A percentile compares a stretch with the other conserved stretches of the same genome.
Evolutionary conservation across 2,888 invertebrate species (phyloP).

Genomic region (Fragum fragum): DNA sequence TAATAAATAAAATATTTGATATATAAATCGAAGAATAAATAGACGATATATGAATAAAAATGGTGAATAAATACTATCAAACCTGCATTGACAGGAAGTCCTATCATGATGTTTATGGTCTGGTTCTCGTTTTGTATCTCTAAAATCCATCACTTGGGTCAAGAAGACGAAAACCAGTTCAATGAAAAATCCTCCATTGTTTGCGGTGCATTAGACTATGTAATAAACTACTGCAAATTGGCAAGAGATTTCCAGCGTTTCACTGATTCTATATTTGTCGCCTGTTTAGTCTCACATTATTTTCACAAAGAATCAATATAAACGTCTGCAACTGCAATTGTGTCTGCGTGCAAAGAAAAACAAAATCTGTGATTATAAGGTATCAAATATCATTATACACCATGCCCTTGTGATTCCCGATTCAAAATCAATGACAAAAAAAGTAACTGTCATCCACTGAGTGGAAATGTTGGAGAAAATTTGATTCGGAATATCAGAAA

Average conservation of each 20-base stretch:
- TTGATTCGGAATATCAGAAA: neutral
- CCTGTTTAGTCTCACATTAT: neutral
- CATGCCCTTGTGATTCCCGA: neutral
- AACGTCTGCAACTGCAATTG: conserved; percentile 21
- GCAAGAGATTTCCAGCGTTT: neutral
- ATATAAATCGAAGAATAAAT: too few relatives aligned
- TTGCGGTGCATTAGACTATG: neutral
- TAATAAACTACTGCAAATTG: neutral
- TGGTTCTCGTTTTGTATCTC: neutral
- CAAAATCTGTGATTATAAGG: neutral
- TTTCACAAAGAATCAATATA: conserved; percentile 1
- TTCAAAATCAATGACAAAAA: neutral
- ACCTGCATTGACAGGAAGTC: conserved; percentile 30
- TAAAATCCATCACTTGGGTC: conserved; percentile 14
- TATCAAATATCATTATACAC: neutral
- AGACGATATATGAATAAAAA: too few relatives aligned
- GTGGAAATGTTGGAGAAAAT: neutral
- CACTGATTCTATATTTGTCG: conserved; percentile 14
- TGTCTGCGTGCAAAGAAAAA: conserved; percentile 1
- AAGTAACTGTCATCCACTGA: neutral
- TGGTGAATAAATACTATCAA: neutral
- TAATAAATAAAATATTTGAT: too few relatives aligned
- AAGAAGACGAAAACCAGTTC: neutral
- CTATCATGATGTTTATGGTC: conserved; percentile 15
- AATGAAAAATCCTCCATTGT: conserved; percentile 10